Evolutionary conservation across 2,797 vertebrate genomes (phyloP).

Genomic region (Syngnathus rostellatus): DNA sequence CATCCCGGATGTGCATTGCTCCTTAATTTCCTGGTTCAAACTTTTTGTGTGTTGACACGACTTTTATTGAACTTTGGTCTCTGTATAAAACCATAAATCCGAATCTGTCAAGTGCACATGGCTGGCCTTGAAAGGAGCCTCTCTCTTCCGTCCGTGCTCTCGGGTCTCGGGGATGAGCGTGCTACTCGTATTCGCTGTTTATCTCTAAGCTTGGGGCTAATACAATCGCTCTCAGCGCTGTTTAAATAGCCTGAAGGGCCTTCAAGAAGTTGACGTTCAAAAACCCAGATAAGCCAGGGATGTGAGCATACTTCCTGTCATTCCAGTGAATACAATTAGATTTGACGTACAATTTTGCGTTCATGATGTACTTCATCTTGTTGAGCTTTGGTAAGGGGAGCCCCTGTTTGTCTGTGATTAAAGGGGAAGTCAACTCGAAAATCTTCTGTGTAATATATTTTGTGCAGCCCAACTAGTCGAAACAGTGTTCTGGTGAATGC

Average conservation of each 20-base stretch:
- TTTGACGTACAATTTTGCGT: neutral
- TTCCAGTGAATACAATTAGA: neutral
- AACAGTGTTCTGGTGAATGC: too few species aligned
- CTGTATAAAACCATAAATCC: neutral
- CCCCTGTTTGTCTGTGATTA: neutral
- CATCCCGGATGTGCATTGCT: slow-evolving; percentile 47
- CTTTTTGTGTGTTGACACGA: slow-evolving; percentile 5
- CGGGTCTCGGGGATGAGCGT: slow-evolving; percentile 4
- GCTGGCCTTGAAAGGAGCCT: neutral
- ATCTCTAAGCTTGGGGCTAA: slow-evolving; percentile 38
- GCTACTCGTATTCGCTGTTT: slow-evolving; percentile 30
- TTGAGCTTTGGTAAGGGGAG: neutral
- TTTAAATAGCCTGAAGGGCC: slow-evolving; percentile 56
- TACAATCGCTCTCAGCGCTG: slow-evolving; percentile 37
- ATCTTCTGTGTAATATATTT: too few species aligned
- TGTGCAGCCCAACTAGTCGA: too few species aligned
- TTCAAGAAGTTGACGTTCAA: slow-evolving; percentile 35
- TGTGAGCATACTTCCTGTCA: slow-evolving; percentile 4
- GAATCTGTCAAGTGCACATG: neutral
- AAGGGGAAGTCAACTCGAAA: too few species aligned
- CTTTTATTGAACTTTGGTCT: slow-evolving; percentile 22
- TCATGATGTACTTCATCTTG: neutral
- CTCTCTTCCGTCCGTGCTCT: neutral
- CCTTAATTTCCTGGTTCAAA: slow-evolving; percentile 30
- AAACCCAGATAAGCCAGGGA: slow-evolving; percentile 17